A percentile compares a stretch with the other conserved stretches of the same genome.
Conservation (phyloP, 2,888 invertebrate genomes). For the Hemistola chrysoprasaria region DNA sequence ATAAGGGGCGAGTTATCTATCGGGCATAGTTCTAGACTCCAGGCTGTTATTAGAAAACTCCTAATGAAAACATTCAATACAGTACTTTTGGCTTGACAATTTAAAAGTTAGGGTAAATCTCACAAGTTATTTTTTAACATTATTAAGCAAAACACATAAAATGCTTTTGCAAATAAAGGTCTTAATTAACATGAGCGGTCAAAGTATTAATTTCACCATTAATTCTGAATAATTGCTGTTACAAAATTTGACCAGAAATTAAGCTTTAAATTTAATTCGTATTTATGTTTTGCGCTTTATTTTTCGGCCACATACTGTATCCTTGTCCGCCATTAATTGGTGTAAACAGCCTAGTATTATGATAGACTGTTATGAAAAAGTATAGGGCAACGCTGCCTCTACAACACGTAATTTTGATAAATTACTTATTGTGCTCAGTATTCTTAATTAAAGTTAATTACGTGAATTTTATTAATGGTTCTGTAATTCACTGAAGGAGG, state of each 20-base stretch:
- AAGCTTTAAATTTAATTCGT: slow-evolving; percentile 71
- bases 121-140: too few relatives aligned
- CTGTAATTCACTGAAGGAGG: too few relatives aligned
- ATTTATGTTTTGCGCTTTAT: slow-evolving; percentile 67
- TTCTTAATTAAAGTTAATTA: slow-evolving; percentile 6
- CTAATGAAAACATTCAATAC: too few relatives aligned
- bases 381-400: slow-evolving; percentile 49
- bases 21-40: too few relatives aligned
- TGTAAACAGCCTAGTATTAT: slow-evolving; percentile 55
- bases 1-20: too few relatives aligned
- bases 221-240: slow-evolving; percentile 76
- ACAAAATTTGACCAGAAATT: slow-evolving; percentile 71
- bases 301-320: slow-evolving; percentile 52
- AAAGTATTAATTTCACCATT: slow-evolving; percentile 81
- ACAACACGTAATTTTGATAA: slow-evolving; percentile 40
- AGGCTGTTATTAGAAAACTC: too few relatives aligned
- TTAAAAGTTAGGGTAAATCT: too few relatives aligned
- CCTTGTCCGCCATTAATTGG: slow-evolving; percentile 63
- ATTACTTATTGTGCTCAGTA: slow-evolving; percentile 33
- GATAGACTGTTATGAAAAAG: slow-evolving; percentile 67
- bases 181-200: slow-evolving; percentile 75
- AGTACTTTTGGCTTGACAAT: too few relatives aligned
- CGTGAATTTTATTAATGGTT: not conserved
- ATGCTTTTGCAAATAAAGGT: slow-evolving; percentile 57
- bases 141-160: slow-evolving; percentile 12